phyloP scores from a whole-genome alignment of 2,888 invertebrate species.

The Clanis bilineata region DNA sequence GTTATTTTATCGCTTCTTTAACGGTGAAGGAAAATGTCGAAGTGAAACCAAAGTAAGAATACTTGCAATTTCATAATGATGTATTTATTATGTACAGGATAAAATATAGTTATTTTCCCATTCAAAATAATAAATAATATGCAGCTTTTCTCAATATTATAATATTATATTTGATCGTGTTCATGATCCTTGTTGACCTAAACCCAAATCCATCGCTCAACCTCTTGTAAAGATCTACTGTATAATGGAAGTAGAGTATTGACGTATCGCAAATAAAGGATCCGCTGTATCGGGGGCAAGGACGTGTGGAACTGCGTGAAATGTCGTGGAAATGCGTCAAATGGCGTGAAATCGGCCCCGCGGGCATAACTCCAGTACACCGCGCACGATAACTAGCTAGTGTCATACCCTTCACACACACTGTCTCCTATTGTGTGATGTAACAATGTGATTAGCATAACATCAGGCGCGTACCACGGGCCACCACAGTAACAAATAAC shows the following conservation, averaged over 20 bases:
- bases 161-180: background rate
- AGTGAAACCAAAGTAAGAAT: too few relatives aligned
- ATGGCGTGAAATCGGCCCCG: background rate
- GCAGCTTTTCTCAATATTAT: background rate
- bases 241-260: background rate
- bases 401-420: too few relatives aligned
- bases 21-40: too few relatives aligned
- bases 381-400: background rate
- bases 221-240: background rate
- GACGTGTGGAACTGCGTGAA: background rate
- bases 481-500: too few relatives aligned
- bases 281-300: background rate
- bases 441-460: background rate
- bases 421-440: background rate
- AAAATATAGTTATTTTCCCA: too few relatives aligned
- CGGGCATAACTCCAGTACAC: background rate
- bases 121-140: too few relatives aligned
- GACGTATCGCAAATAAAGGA: background rate
- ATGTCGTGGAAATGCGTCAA: too few relatives aligned
- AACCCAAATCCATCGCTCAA: background rate
- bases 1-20: too few relatives aligned
- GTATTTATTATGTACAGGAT: too few relatives aligned
- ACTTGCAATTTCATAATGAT: too few relatives aligned
- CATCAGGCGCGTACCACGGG: too few relatives aligned
- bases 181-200: background rate